Evolutionary conservation across 2,797 vertebrate species (phyloP).

Genomic region (Huso huso): DNA sequence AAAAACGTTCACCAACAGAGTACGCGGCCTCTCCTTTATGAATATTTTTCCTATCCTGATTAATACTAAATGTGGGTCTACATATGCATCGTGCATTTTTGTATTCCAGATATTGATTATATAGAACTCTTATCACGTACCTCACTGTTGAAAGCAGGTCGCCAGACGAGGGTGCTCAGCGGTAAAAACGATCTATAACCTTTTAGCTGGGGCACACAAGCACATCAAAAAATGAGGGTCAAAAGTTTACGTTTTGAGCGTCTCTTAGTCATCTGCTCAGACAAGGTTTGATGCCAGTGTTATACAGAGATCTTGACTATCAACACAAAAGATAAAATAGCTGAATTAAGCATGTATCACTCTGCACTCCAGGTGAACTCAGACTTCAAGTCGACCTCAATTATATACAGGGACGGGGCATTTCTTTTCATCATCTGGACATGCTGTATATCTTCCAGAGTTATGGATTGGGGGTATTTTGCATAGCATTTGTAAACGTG

Average conservation of each 20-base stretch:
- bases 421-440: constrained; percentile 67
- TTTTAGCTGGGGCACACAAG: constrained; percentile 42
- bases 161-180: no score
- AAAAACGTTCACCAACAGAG: no score
- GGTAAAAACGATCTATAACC: no score
- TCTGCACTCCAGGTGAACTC: constrained; percentile 98
- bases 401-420: constrained; percentile 72
- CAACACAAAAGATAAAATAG: constrained; percentile 98
- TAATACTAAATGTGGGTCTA: neutral
- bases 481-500: no score
- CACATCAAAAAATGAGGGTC: constrained; percentile 90
- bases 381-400: constrained; percentile 87
- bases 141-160: no score
- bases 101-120: no score
- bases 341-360: constrained; percentile 87
- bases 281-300: constrained; percentile 92
- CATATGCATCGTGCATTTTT: neutral
- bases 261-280: constrained; percentile 91
- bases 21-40: no score
- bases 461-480: neutral
- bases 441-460: constrained; percentile 54
- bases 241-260: constrained; percentile 94
- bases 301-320: constrained; percentile 93
- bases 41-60: no score
- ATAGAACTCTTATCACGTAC: no score